Base-by-base conservation (phyloP, 1,140 invertebrate genomes). In the Venustaconcha ellipsiformis region DNA sequence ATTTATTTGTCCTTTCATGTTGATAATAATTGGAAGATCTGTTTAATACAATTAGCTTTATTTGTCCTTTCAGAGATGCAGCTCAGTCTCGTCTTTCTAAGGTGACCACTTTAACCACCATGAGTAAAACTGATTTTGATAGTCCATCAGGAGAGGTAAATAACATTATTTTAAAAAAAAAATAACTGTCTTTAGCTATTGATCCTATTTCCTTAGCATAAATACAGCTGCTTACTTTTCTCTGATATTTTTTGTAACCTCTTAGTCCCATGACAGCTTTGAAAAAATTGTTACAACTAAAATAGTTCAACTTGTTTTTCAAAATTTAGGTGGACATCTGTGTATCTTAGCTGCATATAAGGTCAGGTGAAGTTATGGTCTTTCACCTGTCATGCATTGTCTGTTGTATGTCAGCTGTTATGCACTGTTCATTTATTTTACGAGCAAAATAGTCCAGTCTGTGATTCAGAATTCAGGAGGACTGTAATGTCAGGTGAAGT, bases 81-180 rank as follows among this genome's bases (percentile, higher is more conserved):
- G 72, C 69, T 57, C 78, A 79, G 60, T 83, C 82, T 6, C 63
- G 82, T 57, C 78, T 78, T 11, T 83, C 82, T 4, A 83, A 83
- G 63, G 74, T 80, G 14, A 83, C 82, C 12, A 76, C 79, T 14
- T 26, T 80, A 26, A 83, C 82, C 0, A 78, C 71, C 14, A 62
- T 66, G 8, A 83, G 82, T 66, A 83, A 83, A 71, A 48, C 79
- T 14, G 82, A 83, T 14, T 80, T 79, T 62, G 82, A 83, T n/a
- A 55, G 79, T 58, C 79, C 82, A 30, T 78, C 79, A 65, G 78
- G 67, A 60, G 77, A 74, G 78, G 79, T 80, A 67, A 23, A 73
- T 63, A 12, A 1, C 8, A 12, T 2, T 63, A 4, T 18, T 18
- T 57, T 48, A 57, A 26, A 56, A n/a, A n/a, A n/a, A 56, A 30